Percentiles rank a stretch among this genome's conserved stretches.
These are phyloP conservation scores for Drosophila picticornis DNA, from an alignment of 2,888 invertebrate species.

Conservation along the genomic window DNA sequence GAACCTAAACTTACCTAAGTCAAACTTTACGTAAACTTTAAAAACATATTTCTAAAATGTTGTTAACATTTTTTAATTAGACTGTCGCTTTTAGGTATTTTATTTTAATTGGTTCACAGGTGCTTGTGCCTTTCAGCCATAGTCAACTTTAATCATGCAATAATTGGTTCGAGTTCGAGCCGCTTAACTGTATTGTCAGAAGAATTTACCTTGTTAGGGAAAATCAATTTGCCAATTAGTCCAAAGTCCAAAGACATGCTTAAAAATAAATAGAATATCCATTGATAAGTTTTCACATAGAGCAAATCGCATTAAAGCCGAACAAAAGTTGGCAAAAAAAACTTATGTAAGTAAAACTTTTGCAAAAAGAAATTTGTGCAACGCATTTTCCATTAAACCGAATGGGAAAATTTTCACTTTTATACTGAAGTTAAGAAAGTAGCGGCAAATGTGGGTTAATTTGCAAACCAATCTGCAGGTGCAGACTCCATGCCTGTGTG, in stretches of 20 bases:
- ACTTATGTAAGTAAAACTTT: constrained; percentile 27
- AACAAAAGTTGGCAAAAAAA: constrained; percentile 49
- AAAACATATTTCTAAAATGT: background rate
- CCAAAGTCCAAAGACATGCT: background rate
- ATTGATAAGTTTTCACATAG: constrained; percentile 30
- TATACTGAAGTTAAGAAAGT: constrained; percentile 37
- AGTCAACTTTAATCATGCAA: background rate
- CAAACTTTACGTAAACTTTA: background rate
- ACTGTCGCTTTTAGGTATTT: background rate
- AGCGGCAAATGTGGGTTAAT: constrained; percentile 74
- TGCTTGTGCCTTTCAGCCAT: background rate
- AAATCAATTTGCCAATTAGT: constrained; percentile 19
- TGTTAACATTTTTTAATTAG: background rate
- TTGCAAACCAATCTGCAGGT: constrained; percentile 69
- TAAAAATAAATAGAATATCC: constrained; percentile 1
- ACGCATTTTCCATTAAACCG: constrained; percentile 51
- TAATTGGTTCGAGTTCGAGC: background rate
- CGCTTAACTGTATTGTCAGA: background rate
- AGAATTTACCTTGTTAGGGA: background rate
- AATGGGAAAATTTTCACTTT: constrained; percentile 50
- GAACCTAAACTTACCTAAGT: background rate
- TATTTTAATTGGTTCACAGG: background rate
- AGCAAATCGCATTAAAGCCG: constrained; percentile 38
- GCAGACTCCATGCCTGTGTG: constrained; percentile 7
- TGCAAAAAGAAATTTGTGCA: constrained; percentile 49